Evolutionary conservation across 1,140 invertebrate species (phyloP).

Genomic region (Colletes latitarsis): DNA sequence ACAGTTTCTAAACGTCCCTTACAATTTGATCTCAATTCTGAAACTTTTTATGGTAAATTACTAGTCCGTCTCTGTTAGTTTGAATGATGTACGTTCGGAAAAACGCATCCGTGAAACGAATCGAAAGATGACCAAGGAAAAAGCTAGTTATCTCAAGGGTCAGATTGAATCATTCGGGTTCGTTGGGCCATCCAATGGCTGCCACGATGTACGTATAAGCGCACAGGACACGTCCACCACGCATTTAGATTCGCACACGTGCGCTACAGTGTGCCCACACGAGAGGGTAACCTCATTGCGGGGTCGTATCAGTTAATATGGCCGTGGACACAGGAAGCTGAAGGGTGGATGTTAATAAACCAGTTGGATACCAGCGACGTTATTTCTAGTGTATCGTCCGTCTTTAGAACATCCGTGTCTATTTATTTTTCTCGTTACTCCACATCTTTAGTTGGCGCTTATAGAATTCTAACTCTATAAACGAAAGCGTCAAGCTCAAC

Average conservation of each 20-base stretch:
- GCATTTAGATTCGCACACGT: conserved; percentile 31
- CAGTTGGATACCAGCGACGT: conserved; percentile 54
- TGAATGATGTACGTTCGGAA: neutral
- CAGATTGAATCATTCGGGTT: conserved; percentile 61
- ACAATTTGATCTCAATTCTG: too few relatives aligned
- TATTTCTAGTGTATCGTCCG: conserved; percentile 19
- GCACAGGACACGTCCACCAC: conserved; percentile 33
- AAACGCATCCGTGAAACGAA: neutral
- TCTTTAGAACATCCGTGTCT: too few relatives aligned
- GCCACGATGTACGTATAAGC: conserved; percentile 34
- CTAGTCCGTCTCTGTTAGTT: neutral
- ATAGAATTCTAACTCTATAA: too few relatives aligned
- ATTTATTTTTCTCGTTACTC: too few relatives aligned
- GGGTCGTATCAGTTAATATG: conserved; percentile 60
- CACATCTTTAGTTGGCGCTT: too few relatives aligned
- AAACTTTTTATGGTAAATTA: too few relatives aligned
- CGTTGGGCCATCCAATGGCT: conserved; percentile 49
- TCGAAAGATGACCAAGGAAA: conserved; percentile 32
- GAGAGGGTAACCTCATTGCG: conserved; percentile 58
- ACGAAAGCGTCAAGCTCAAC: too few relatives aligned
- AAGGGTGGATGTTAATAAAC: conserved; percentile 66
- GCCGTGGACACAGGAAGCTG: conserved; percentile 55
- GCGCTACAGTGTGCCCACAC: conserved; percentile 32
- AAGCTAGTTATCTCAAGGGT: conserved; percentile 57
- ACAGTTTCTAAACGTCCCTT: too few relatives aligned